Conservation (phyloP, 2,888 invertebrate genomes). For the Parascotia fuliginaria region DNA sequence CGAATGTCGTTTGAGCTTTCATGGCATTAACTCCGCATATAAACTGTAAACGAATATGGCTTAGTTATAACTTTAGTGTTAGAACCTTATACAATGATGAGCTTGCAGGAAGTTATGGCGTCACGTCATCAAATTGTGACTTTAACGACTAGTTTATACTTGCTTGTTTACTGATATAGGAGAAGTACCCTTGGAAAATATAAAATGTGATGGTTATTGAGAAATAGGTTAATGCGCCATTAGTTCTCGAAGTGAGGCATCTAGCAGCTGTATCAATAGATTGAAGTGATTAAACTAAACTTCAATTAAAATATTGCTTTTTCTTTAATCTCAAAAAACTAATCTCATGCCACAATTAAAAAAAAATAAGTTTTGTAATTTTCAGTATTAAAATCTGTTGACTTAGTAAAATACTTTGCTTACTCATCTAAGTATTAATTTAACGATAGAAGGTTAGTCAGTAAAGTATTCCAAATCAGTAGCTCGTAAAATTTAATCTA, state of each 20-base stretch:
- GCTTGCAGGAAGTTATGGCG: constrained; percentile 20
- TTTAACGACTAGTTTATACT: constrained; percentile 33
- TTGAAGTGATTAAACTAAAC: too few species aligned
- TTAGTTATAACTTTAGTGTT: constrained; percentile 19
- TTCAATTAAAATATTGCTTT: too few species aligned
- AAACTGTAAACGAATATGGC: constrained; percentile 21
- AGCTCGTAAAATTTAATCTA: neutral
- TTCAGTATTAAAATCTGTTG: too few species aligned
- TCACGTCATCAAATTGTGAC: constrained; percentile 15
- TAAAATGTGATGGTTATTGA: neutral
- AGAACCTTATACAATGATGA: constrained; percentile 25
- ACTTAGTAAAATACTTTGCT: too few species aligned
- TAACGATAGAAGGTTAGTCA: neutral
- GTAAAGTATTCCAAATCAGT: neutral
- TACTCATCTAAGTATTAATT: neutral
- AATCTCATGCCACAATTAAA: too few species aligned
- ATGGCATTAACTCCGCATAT: constrained; percentile 25
- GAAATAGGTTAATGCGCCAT: neutral
- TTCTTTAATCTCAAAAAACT: too few species aligned
- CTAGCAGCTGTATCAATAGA: too few species aligned
- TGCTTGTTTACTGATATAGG: neutral
- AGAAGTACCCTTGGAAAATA: neutral
- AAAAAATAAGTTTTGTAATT: too few species aligned
- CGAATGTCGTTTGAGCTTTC: constrained; percentile 5
- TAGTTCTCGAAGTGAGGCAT: too few species aligned